Base-by-base conservation (phyloP, 1,140 invertebrate genomes). In the Cataglyphis hispanica region DNA sequence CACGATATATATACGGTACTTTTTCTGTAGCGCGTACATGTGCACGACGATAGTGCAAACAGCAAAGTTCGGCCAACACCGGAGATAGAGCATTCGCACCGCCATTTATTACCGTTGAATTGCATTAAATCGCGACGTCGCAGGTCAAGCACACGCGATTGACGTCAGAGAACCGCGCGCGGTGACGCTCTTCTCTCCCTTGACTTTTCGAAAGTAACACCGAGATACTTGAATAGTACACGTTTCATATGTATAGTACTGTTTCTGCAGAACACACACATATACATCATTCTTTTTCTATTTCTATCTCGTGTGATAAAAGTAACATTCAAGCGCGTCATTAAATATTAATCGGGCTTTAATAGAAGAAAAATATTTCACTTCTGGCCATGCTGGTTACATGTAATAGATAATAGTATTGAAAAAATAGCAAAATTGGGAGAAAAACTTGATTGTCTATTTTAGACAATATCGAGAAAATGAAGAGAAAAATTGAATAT, bases 41-140 rank as follows among this genome's bases (percentile, higher is more conserved):
- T 11, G 40, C 10, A 43, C 10, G 43, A 46, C 13, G 13, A 46
- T 46, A 46, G 43, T 50, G 46, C 46, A 19, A 50, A 50, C 46
- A 16, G 46, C 46, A 19, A 80, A 80, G 53, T 53, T 63, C 67
- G 67, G 74, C 25, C 53, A 53, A 53, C 43, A 83, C 78, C 78
- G 67, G 78, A 43, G 6, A 81, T 61, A 83, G 56, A 83, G 53
- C 67, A 74, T 83, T 43, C 78, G 72, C 31, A 74, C 60, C 66
- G 72, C 22, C 67, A 53, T 83, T 83, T 83, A 74, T 83, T 83
- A 83, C 67, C 53, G 67, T 27, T 56, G 78, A 83, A 83, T 83
- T 83, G 67, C 78, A 74, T 83, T 83, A 74, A 83, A 83, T 72
- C 78, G 78, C 78, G 66, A 81, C 78, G 37, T 72, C 66, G 67